Conservation (phyloP, 2,797 vertebrate genomes). For the Ceryle rudis region DNA sequence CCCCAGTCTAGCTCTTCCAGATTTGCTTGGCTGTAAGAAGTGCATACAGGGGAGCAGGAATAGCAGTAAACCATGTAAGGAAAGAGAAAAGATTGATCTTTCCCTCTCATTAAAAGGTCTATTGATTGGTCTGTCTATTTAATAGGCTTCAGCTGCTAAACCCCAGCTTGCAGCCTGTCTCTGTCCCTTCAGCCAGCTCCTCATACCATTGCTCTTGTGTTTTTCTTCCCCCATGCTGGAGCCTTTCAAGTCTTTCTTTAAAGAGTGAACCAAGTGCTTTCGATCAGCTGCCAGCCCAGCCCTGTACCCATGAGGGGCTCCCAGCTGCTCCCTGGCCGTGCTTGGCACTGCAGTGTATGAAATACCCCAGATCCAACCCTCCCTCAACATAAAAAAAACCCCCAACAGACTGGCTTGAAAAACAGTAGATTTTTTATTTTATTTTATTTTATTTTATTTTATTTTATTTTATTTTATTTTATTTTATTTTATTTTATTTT, state of each 20-base stretch:
- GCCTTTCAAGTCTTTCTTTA: slow-evolving; percentile 34
- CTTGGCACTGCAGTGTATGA: not conserved
- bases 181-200: slow-evolving; percentile 22
- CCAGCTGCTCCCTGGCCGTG: not conserved
- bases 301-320: not conserved
- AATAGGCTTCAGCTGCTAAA: slow-evolving; percentile 34
- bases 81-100: slow-evolving; percentile 4
- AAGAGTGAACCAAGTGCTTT: slow-evolving; percentile 24
- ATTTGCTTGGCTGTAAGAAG: not conserved
- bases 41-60: not conserved
- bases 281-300: not conserved
- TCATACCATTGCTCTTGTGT: slow-evolving; percentile 8
- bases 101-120: not conserved
- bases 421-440: not conserved
- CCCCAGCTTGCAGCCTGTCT: not conserved
- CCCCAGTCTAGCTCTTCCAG: not conserved
- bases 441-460: not conserved
- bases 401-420: not conserved
- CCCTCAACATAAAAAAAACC: not conserved
- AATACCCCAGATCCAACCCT: not conserved
- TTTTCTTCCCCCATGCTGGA: not conserved
- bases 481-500: not conserved
- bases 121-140: slow-evolving; percentile 37
- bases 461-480: not conserved
- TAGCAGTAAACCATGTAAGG: not conserved